A percentile compares a stretch with the other conserved stretches of the same genome.
Evolutionary conservation across 2,797 vertebrate genomes (phyloP).

Genomic region (Karalla daura): DNA sequence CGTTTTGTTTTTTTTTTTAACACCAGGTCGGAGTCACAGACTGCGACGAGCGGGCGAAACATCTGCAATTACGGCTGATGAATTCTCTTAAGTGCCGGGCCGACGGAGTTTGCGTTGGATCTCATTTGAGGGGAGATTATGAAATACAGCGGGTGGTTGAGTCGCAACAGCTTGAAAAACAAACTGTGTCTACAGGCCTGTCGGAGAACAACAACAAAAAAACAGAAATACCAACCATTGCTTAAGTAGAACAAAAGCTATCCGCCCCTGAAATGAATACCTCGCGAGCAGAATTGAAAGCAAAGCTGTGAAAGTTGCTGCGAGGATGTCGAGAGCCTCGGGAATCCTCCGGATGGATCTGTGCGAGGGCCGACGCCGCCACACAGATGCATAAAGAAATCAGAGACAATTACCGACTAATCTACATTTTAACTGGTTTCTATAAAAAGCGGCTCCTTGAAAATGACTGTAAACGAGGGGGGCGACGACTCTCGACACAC

Average conservation of each 20-base stretch:
- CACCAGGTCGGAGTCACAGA: constrained; percentile 34
- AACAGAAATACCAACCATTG: constrained; percentile 25
- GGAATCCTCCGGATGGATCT: constrained; percentile 25
- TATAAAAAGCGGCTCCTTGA: background rate
- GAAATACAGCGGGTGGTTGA: constrained; percentile 67
- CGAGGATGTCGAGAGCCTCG: constrained; percentile 26
- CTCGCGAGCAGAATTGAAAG: constrained; percentile 34
- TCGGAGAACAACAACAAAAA: constrained; percentile 39
- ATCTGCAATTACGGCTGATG: constrained; percentile 61
- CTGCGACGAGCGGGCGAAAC: constrained; percentile 42
- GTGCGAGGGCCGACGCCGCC: background rate
- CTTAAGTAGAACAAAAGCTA: constrained; percentile 56
- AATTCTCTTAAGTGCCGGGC: constrained; percentile 53
- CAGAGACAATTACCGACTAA: background rate
- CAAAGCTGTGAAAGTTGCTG: constrained; percentile 15
- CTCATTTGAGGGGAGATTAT: constrained; percentile 64
- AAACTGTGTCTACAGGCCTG: constrained; percentile 52
- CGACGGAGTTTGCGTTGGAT: constrained; percentile 49
- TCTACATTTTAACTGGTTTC: background rate
- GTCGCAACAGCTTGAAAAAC: constrained; percentile 67
- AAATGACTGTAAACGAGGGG: background rate
- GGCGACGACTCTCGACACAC: background rate
- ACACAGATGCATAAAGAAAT: constrained; percentile 8
- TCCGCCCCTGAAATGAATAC: constrained; percentile 60
- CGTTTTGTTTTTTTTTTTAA: no score